phyloP scores from a whole-genome alignment of 2,113 vertebrate species.

The Mixornis gularis region DNA sequence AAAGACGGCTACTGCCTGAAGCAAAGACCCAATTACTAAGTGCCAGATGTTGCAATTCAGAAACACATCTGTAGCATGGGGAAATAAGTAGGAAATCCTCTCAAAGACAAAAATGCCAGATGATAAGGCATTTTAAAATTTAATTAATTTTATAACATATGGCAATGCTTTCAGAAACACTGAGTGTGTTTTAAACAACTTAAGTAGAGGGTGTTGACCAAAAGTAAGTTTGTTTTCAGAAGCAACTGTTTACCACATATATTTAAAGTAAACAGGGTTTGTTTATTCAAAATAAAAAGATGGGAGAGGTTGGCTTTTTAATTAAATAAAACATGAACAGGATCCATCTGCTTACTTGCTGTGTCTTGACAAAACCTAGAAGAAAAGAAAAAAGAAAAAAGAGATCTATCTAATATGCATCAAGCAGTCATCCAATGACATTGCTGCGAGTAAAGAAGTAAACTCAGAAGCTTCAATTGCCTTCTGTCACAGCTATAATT shows the following conservation, averaged over 20 bases:
- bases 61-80: constrained; percentile 6
- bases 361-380: background rate
- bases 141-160: constrained; percentile 14
- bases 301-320: background rate
- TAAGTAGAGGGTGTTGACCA: background rate
- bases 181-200: background rate
- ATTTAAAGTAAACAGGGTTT: background rate
- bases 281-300: background rate
- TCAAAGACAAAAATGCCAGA: constrained; percentile 21
- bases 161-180: background rate
- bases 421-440: background rate
- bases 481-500: background rate
- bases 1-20: background rate
- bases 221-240: background rate
- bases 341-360: background rate
- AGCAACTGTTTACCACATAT: background rate
- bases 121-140: constrained; percentile 16
- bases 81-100: constrained; percentile 18
- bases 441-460: background rate
- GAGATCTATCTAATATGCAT: background rate
- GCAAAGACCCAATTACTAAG: constrained; percentile 6
- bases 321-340: background rate
- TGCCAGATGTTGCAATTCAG: constrained; percentile 32
- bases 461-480: background rate
- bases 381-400: background rate